A percentile compares a stretch with the other conserved stretches of the same genome.
Evolutionary conservation across 1,140 invertebrate genomes (phyloP).

Genomic region (Macrobrachium nipponense): DNA sequence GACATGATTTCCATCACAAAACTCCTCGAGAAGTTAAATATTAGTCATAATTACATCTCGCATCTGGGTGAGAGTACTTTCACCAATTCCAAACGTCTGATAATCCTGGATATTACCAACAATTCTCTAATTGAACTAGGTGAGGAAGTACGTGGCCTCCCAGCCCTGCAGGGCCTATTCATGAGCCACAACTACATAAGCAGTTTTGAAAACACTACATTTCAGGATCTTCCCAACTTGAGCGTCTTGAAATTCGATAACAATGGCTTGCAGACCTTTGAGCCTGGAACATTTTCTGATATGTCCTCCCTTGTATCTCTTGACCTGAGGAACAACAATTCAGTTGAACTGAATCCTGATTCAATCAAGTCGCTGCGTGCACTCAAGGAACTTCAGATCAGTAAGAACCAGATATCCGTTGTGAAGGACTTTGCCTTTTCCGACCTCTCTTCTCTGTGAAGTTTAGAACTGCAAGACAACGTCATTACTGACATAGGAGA

Average conservation of each 20-base stretch:
- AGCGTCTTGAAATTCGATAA: conserved; percentile 64
- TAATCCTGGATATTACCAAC: conserved; percentile 64
- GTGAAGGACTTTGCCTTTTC: conserved; percentile 77
- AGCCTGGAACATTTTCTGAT: conserved; percentile 78
- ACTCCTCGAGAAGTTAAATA: conserved; percentile 44
- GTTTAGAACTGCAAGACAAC: conserved; percentile 82
- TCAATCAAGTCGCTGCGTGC: conserved; percentile 41
- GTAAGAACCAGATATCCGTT: conserved; percentile 73
- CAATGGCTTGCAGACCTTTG: conserved; percentile 79
- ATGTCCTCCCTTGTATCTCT: conserved; percentile 73
- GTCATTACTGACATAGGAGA: conserved; percentile 78
- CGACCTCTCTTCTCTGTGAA: conserved; percentile 75
- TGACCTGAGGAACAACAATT: conserved; percentile 76
- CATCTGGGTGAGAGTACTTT: conserved; percentile 44
- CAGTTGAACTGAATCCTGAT: conserved; percentile 52
- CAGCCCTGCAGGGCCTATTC: conserved; percentile 79
- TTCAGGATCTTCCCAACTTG: conserved; percentile 57
- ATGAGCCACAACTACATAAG: conserved; percentile 76
- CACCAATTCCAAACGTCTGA: conserved; percentile 43
- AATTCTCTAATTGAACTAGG: conserved; percentile 63
- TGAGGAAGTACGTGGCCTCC: conserved; percentile 71
- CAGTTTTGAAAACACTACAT: conserved; percentile 36
- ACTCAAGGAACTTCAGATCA: conserved; percentile 49
- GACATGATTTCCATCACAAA: conserved; percentile 45
- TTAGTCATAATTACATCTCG: conserved; percentile 56